Conservation (phyloP, 2,113 vertebrate species). For the Emydocephalus ijimae region DNA sequence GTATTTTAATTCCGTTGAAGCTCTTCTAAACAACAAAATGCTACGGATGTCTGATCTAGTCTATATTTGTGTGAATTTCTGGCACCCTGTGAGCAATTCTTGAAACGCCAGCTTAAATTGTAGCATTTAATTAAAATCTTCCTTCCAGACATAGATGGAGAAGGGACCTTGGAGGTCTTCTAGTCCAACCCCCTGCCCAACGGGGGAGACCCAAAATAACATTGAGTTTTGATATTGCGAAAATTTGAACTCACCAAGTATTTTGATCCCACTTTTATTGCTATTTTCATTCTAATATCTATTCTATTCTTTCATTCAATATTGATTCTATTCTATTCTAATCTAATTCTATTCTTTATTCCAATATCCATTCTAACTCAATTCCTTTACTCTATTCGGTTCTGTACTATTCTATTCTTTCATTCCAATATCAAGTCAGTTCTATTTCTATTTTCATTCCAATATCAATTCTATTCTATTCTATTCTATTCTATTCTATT, state of each 20-base stretch:
- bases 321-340: too few relatives aligned
- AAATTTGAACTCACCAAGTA: not conserved
- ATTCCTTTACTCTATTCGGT: too few relatives aligned
- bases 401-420: too few relatives aligned
- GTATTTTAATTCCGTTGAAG: not conserved
- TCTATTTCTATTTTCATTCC: too few relatives aligned
- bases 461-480: too few relatives aligned
- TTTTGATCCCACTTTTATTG: not conserved
- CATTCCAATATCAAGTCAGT: too few relatives aligned
- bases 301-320: too few relatives aligned
- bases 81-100: not conserved
- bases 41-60: not conserved
- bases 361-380: too few relatives aligned
- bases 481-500: too few relatives aligned
- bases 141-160: not conserved
- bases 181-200: not conserved
- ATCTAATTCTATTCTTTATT: too few relatives aligned
- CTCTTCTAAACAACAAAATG: not conserved
- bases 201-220: not conserved
- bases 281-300: too few relatives aligned
- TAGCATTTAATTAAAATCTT: not conserved
- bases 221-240: not conserved
- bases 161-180: not conserved
- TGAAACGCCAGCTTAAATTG: not conserved
- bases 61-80: not conserved